Conservation (phyloP, 2,113 vertebrate genomes). For the Grantiella picta region DNA sequence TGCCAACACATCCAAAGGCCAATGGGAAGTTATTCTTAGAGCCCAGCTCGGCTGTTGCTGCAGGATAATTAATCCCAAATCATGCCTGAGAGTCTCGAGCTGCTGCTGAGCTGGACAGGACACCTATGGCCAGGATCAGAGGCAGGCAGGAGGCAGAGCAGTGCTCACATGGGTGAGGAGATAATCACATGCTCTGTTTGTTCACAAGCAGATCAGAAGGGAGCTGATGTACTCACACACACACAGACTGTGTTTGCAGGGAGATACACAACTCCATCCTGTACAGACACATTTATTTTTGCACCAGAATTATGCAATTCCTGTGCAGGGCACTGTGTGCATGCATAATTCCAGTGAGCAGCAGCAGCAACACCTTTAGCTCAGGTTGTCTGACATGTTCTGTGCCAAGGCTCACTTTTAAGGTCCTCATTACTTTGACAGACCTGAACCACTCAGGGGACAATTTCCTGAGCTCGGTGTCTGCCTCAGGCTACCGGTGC, state of each 20-base stretch:
- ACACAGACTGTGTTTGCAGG: not conserved
- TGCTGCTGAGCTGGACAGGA: conserved; percentile 34
- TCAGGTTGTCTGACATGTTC: conserved; percentile 38
- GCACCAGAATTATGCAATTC: not conserved
- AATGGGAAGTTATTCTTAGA: conserved; percentile 53
- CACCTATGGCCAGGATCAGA: not conserved
- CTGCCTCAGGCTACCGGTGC: not conserved
- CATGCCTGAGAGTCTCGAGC: conserved; percentile 10
- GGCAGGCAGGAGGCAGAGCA: conserved; percentile 17
- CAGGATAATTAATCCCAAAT: conserved; percentile 33
- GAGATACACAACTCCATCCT: not conserved
- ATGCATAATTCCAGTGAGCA: not conserved
- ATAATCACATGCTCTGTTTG: not conserved
- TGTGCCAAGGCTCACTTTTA: not conserved
- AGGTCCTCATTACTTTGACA: conserved; percentile 56
- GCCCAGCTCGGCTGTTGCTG: conserved; percentile 24
- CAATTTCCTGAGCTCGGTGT: not conserved
- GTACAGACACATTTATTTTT: not conserved
- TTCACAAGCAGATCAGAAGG: not conserved
- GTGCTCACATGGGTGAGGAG: not conserved
- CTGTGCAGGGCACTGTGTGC: not conserved
- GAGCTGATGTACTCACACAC: conserved; percentile 13
- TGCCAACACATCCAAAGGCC: conserved; percentile 35
- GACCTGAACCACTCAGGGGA: not conserved
- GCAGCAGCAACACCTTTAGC: conserved; percentile 1